Conservation (phyloP, 2,888 invertebrate genomes). For the Hemithea aestivaria region DNA sequence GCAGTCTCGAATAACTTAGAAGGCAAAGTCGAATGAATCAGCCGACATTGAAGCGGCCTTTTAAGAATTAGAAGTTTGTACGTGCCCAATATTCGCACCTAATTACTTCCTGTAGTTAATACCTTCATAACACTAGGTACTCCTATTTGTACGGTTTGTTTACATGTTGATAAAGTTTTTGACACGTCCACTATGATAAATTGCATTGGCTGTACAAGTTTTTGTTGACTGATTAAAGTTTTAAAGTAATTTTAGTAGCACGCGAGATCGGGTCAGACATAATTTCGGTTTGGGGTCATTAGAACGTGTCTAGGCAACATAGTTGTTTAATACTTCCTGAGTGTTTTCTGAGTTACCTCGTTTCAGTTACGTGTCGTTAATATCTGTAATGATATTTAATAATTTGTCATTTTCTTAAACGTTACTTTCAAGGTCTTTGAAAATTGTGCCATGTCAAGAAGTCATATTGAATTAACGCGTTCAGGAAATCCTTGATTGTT, state of each 20-base stretch:
- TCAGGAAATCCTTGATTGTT: too few species aligned
- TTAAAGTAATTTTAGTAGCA: slow-evolving; percentile 2
- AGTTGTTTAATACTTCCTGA: slow-evolving; percentile 22
- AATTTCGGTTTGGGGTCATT: slow-evolving; percentile 14
- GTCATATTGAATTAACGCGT: too few species aligned
- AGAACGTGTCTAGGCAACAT: slow-evolving; percentile 16
- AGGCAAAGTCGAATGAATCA: slow-evolving; percentile 42
- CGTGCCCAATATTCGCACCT: slow-evolving; percentile 64
- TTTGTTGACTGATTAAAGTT: neutral
- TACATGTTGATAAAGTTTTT: slow-evolving; percentile 5
- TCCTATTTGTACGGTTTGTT: slow-evolving; percentile 23
- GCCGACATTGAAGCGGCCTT: slow-evolving; percentile 64
- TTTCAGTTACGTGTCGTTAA: slow-evolving; percentile 14
- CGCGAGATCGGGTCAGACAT: slow-evolving; percentile 17
- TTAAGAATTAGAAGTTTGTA: slow-evolving; percentile 50
- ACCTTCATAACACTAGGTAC: slow-evolving; percentile 40
- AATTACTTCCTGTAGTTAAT: slow-evolving; percentile 70
- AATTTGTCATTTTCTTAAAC: slow-evolving; percentile 10
- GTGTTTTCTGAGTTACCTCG: slow-evolving; percentile 20
- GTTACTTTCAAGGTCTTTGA: slow-evolving; percentile 10
- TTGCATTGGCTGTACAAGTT: slow-evolving; percentile 7
- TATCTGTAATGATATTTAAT: slow-evolving; percentile 22
- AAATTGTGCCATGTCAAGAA: too few species aligned
- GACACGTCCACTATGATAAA: slow-evolving; percentile 6
- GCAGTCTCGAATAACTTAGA: slow-evolving; percentile 41